Conservation (phyloP, 2,797 vertebrate species). For the Molossus alvarezi region DNA sequence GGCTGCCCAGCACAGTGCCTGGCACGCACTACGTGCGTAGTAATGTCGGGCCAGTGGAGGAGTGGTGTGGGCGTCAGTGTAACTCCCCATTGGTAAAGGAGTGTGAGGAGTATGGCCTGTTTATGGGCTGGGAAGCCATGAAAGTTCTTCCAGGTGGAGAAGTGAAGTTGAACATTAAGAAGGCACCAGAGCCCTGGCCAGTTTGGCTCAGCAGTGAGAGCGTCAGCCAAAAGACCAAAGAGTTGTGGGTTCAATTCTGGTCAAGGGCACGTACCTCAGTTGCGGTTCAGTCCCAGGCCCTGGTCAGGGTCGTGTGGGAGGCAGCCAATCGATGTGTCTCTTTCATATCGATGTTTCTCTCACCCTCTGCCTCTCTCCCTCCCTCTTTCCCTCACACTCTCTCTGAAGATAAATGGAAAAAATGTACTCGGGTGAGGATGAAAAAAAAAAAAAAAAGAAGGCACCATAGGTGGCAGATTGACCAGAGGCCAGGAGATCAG, state of each 20-base stretch:
- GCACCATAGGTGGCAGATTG: neutral
- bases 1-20: neutral
- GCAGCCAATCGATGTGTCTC: too few relatives aligned
- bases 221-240: too few relatives aligned
- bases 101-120: neutral
- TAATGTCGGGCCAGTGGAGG: neutral
- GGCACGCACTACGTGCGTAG: neutral
- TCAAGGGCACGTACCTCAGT: too few relatives aligned
- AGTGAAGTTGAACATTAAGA: neutral
- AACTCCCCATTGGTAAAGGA: neutral
- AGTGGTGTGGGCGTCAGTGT: neutral
- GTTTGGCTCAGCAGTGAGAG: too few relatives aligned
- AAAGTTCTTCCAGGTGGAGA: conserved; percentile 16
- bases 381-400: too few relatives aligned
- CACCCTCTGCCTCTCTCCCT: too few relatives aligned
- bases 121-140: neutral
- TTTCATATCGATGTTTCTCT: too few relatives aligned
- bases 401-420: too few relatives aligned
- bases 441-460: neutral
- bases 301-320: too few relatives aligned
- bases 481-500: neutral
- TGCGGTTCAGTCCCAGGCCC: too few relatives aligned
- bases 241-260: too few relatives aligned
- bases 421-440: too few relatives aligned
- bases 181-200: neutral